Evolutionary conservation across 2,888 invertebrate genomes (phyloP), one percentile per base, ranked within the genome.

Genomic region (Agrypnus murinus): DNA sequence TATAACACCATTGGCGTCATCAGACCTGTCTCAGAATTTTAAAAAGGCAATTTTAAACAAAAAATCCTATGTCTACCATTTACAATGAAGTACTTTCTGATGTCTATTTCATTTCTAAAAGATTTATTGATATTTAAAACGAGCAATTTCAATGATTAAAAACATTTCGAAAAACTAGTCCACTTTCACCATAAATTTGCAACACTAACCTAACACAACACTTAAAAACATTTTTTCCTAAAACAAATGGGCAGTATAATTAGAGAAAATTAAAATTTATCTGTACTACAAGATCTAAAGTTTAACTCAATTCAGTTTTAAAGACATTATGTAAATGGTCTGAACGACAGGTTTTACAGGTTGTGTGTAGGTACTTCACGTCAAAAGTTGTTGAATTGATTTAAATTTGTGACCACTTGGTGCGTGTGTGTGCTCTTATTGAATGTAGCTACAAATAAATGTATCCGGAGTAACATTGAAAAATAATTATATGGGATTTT

Each of bases 1-100:
- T 75, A 72, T 72, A 72, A 74, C 72, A 75, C 75, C 62, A 71
- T 66, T 71, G 75, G 75, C 75, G 75, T 75, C 75, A 58, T 71
- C 69, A 50, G 66, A 66, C 72, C 73, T 73, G 75, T 75, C 73
- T 69, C 66, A 69, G 57, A 69, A 69, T 74, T 75, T 71, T 53
- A 71, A 71, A 25, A 73, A 75, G 71, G 72, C 72, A 74, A 74
- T 75, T 71, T 72, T 25, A 43, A 55, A 71, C 58, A 71, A 71
- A 58, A 66, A 59, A 48, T 19, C 5, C 25, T 2, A 5, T 25
- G 25, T 25, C 25, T 25, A 25, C 25, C 5, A 25, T 25, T 25
- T 25, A 25, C 25, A 25, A 3, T 25, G 3, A 25, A 25, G 25
- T 25, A 25, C 25, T 25, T 25, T 25, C 25, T 25, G 2, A 25